A percentile compares a stretch with the other conserved stretches of the same genome.
Conservation (phyloP, 2,113 vertebrate species). For the Plestiodon gilberti region DNA sequence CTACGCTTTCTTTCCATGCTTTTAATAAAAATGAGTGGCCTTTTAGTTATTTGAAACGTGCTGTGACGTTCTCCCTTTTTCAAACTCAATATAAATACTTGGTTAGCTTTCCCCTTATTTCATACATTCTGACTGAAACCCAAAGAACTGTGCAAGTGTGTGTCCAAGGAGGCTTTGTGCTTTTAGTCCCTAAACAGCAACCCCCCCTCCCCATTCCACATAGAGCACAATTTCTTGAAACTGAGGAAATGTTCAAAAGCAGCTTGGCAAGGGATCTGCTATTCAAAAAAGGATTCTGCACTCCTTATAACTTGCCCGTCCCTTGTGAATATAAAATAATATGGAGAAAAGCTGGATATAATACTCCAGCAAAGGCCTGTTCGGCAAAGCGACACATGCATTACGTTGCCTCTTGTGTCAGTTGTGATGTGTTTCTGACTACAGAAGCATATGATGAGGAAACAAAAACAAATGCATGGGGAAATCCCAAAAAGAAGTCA, state of each 20-base stretch:
- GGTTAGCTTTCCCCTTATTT: not conserved
- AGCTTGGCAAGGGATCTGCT: not conserved
- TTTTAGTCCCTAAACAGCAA: not conserved
- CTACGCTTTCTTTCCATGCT: not conserved
- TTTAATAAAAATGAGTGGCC: not conserved
- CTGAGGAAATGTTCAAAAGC: not conserved
- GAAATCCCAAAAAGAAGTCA: not conserved
- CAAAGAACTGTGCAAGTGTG: too few relatives aligned
- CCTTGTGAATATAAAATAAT: not conserved
- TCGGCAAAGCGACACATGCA: not conserved
- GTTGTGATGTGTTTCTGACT: not conserved
- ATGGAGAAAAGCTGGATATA: not conserved
- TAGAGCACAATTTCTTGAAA: not conserved
- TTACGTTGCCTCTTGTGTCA: not conserved
- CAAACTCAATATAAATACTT: not conserved
- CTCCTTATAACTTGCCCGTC: not conserved
- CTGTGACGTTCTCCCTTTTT: not conserved
- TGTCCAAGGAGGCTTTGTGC: not conserved
- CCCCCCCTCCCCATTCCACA: not conserved
- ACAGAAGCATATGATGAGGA: not conserved
- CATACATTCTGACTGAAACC: not conserved
- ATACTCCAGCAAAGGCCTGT: not conserved
- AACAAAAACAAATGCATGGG: not conserved
- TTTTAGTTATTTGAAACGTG: not conserved
- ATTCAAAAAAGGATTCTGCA: not conserved